Evolutionary conservation across 2,888 invertebrate species (phyloP).

Genomic region (Drosophila affinis): DNA sequence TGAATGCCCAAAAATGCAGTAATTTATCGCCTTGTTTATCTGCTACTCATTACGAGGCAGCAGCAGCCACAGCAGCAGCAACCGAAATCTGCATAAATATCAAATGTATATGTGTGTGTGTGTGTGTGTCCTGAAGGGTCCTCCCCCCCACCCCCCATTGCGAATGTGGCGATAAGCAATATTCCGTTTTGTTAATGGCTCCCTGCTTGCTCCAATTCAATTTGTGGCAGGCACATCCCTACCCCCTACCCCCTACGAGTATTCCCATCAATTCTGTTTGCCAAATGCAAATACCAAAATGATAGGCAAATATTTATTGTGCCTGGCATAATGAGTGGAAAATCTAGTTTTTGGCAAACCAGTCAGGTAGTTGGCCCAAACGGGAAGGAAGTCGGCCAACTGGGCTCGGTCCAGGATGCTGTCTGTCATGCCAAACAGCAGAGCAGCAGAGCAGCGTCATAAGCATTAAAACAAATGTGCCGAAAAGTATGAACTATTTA

Average conservation of each 20-base stretch:
- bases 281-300: slow-evolving; percentile 38
- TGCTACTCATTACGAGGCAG: slow-evolving; percentile 46
- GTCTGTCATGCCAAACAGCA: slow-evolving; percentile 35
- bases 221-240: slow-evolving; percentile 11
- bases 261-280: slow-evolving; percentile 34
- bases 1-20: slow-evolving; percentile 68
- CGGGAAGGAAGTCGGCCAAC: slow-evolving; percentile 16
- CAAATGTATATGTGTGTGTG: slow-evolving; percentile 29
- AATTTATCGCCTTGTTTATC: slow-evolving; percentile 77
- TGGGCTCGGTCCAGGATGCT: neutral
- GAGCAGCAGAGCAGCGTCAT: slow-evolving; percentile 18
- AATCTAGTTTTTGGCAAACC: slow-evolving; percentile 48
- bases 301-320: slow-evolving; percentile 47
- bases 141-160: slow-evolving; percentile 12
- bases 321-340: slow-evolving; percentile 42
- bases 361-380: slow-evolving; percentile 33
- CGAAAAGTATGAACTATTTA: slow-evolving; percentile 71
- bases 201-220: slow-evolving; percentile 23
- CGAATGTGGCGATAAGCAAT: slow-evolving; percentile 60
- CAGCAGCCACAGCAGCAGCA: slow-evolving; percentile 18
- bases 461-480: slow-evolving; percentile 74
- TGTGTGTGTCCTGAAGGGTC: slow-evolving; percentile 12
- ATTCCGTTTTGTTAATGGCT: slow-evolving; percentile 44
- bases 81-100: slow-evolving; percentile 66
- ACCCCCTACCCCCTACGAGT: neutral